phyloP scores from a whole-genome alignment of 2,113 vertebrate genomes.

The Lucifuga dentata region DNA sequence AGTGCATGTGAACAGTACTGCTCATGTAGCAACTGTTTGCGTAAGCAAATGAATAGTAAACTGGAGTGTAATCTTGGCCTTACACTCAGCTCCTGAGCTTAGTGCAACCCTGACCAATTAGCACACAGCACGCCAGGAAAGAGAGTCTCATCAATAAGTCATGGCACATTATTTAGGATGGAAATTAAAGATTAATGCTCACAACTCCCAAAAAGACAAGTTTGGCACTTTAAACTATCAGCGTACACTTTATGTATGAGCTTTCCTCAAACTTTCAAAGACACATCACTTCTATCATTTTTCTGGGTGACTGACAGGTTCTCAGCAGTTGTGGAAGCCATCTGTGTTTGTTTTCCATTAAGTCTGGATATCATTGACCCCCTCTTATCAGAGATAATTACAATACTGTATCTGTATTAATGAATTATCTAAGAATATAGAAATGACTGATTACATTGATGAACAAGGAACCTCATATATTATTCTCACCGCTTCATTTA shows the following conservation, averaged over 20 bases:
- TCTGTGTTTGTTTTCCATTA: slow-evolving; percentile 78
- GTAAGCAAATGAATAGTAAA: too few relatives aligned
- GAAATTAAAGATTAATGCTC: slow-evolving; percentile 70
- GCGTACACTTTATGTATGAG: slow-evolving; percentile 58
- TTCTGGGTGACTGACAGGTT: slow-evolving; percentile 41
- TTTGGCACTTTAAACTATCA: slow-evolving; percentile 36
- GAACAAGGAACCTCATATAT: neutral
- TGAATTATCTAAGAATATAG: slow-evolving; percentile 55
- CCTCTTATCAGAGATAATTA: slow-evolving; percentile 45
- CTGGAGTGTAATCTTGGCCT: neutral
- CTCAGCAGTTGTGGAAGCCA: slow-evolving; percentile 54
- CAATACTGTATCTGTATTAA: slow-evolving; percentile 43
- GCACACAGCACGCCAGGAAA: slow-evolving; percentile 57
- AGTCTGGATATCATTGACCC: slow-evolving; percentile 15
- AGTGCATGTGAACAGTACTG: too few relatives aligned
- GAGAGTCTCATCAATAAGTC: slow-evolving; percentile 72
- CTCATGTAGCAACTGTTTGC: too few relatives aligned
- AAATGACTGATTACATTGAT: slow-evolving; percentile 16
- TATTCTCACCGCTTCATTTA: slow-evolving; percentile 10
- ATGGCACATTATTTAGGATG: slow-evolving; percentile 67
- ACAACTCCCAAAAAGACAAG: slow-evolving; percentile 50
- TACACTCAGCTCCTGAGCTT: slow-evolving; percentile 9
- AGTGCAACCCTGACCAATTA: slow-evolving; percentile 60
- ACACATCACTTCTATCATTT: slow-evolving; percentile 59
- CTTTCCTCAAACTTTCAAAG: slow-evolving; percentile 51